phyloP scores from a whole-genome alignment of 2,113 vertebrate species.

The Eudyptes chrysolophus region DNA sequence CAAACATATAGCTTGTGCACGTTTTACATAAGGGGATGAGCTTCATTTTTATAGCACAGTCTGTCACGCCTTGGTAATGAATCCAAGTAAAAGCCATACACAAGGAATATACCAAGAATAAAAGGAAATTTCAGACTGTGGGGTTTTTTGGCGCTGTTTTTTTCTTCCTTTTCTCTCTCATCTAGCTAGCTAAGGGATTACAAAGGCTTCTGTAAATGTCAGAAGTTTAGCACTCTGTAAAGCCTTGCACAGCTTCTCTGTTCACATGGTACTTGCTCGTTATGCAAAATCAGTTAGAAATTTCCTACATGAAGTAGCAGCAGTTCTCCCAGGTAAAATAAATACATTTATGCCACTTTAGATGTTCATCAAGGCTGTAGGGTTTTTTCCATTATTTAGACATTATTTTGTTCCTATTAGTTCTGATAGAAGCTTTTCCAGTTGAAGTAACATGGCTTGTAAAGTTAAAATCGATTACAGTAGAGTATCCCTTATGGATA shows the following conservation, averaged over 20 bases:
- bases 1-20: not conserved
- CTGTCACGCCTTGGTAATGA: not conserved
- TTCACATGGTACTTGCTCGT: not conserved
- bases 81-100: not conserved
- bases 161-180: not conserved
- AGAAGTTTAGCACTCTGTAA: not conserved
- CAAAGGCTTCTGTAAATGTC: not conserved
- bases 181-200: not conserved
- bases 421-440: slow-evolving; percentile 38
- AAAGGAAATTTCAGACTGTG: not conserved
- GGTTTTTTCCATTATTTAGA: not conserved
- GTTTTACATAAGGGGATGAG: not conserved
- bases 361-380: not conserved
- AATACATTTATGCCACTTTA: not conserved
- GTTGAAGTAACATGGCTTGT: slow-evolving; percentile 23
- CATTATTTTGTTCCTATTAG: not conserved
- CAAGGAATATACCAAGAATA: not conserved
- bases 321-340: not conserved
- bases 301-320: not conserved
- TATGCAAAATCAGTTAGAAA: not conserved
- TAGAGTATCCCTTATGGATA: not conserved
- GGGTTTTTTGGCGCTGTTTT: fast-evolving
- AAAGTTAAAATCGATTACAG: slow-evolving; percentile 37
- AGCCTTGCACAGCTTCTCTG: not conserved
- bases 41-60: not conserved